These are phyloP conservation scores for Lasioglossum albipes DNA, from an alignment of 1,140 invertebrate genomes.

Conservation along the genomic window DNA sequence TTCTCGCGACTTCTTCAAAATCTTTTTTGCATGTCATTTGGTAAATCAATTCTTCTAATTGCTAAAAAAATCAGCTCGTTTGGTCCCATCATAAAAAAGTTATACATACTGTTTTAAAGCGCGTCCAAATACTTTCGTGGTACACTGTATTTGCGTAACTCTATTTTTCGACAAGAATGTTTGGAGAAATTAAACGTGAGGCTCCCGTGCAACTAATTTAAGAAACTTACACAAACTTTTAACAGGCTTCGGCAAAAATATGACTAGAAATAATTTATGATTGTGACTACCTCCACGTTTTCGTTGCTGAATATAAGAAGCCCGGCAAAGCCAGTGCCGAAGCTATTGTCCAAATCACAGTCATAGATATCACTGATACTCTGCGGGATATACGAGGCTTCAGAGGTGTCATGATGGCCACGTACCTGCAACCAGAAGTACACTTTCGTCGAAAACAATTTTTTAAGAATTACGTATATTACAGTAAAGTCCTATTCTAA, in stretches of 20 bases:
- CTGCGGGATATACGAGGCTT: background rate
- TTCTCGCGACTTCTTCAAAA: no score
- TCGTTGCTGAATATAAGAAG: background rate
- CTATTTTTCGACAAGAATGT: background rate
- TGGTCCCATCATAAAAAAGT: no score
- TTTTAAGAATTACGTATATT: no score
- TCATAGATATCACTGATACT: background rate
- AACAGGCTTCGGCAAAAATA: conserved; percentile 4
- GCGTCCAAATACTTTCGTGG: no score
- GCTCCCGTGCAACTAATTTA: conserved; percentile 1
- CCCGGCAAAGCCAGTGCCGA: background rate
- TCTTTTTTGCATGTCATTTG: no score
- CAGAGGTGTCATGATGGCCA: background rate
- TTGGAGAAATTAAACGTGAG: background rate
- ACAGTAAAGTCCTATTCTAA: no score
- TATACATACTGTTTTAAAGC: no score
- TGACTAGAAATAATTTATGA: conserved; percentile 4
- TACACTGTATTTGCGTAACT: no score
- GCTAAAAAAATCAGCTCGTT: no score
- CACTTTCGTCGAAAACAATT: background rate
- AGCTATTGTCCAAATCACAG: background rate
- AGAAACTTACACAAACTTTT: conserved; percentile 2
- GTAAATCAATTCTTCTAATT: no score
- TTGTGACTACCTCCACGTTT: background rate
- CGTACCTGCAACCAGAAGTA: background rate